Evolutionary conservation across 2,797 vertebrate species (phyloP).

Genomic region (Enteromius treurensis): DNA sequence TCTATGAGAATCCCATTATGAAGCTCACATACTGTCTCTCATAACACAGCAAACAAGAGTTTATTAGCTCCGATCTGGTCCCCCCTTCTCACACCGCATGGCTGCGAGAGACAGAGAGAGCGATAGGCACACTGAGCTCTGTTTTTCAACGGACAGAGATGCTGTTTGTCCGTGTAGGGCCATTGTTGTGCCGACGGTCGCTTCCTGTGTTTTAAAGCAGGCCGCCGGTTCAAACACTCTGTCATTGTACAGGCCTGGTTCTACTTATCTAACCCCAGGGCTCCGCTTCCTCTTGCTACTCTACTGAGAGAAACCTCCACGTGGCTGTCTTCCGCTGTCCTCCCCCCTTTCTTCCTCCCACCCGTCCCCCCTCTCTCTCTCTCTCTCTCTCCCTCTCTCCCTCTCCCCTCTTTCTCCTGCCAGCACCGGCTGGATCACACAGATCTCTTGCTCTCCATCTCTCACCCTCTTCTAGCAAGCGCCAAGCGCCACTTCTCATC

Average conservation of each 20-base stretch:
- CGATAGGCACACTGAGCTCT: slow-evolving; percentile 34
- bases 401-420: slow-evolving; percentile 23
- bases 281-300: slow-evolving; percentile 73
- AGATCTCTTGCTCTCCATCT: slow-evolving; percentile 25
- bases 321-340: slow-evolving; percentile 53
- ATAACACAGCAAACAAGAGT: slow-evolving; percentile 54
- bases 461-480: slow-evolving; percentile 41
- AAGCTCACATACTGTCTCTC: slow-evolving; percentile 33
- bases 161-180: slow-evolving; percentile 52
- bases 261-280: slow-evolving; percentile 78
- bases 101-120: neutral
- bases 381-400: neutral
- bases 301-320: slow-evolving; percentile 59
- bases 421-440: slow-evolving; percentile 47
- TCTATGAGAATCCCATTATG: slow-evolving; percentile 54
- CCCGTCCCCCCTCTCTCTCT: neutral
- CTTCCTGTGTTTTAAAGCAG: slow-evolving; percentile 73
- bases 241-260: slow-evolving; percentile 74
- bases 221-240: slow-evolving; percentile 67
- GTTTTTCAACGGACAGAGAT: slow-evolving; percentile 48
- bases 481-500: slow-evolving; percentile 11
- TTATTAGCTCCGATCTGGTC: slow-evolving; percentile 45
- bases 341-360: slow-evolving; percentile 32
- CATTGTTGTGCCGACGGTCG: slow-evolving; percentile 61
- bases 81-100: neutral